Evolutionary conservation across 2,797 vertebrate genomes (phyloP).

Genomic region (Tenualosa thibaudeaui): DNA sequence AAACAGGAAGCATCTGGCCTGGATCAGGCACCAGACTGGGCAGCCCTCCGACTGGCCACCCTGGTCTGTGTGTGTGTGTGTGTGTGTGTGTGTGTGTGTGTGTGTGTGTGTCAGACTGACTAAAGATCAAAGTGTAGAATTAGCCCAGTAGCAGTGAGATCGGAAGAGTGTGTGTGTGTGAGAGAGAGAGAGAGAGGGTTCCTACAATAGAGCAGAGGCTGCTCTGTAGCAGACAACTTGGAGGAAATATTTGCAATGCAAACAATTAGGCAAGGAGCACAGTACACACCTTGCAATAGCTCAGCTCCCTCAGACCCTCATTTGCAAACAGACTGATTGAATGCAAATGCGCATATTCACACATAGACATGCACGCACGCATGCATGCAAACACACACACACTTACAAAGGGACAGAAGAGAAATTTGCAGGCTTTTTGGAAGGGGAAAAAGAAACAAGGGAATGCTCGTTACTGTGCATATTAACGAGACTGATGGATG

Average conservation of each 20-base stretch:
- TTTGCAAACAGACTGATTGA: not conserved
- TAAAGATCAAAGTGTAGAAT: not conserved
- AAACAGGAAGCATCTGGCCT: slow-evolving; percentile 23
- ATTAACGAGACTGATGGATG: slow-evolving; percentile 67
- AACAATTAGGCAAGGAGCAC: not conserved
- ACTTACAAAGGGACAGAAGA: not conserved
- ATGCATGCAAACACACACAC: not conserved
- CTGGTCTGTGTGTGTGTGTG: not conserved
- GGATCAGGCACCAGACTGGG: not conserved
- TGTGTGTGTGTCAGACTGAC: not conserved
- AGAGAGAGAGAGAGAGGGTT: not conserved
- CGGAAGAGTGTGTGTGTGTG: not conserved
- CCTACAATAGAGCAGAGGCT: not conserved
- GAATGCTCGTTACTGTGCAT: slow-evolving; percentile 60
- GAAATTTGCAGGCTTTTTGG: not conserved
- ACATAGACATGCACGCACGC: not conserved
- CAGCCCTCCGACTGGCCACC: slow-evolving; percentile 2
- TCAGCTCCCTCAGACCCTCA: not conserved
- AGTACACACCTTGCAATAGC: not conserved
- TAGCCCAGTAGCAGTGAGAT: not conserved
- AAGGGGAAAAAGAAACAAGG: slow-evolving; percentile 55
- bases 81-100: slow-evolving; percentile 1
- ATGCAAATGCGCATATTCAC: slow-evolving; percentile 51
- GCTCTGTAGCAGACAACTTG: not conserved
- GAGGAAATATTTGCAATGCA: not conserved